phyloP scores from a whole-genome alignment of 2,797 vertebrate genomes.

The Acrossocheilus fasciatus region DNA sequence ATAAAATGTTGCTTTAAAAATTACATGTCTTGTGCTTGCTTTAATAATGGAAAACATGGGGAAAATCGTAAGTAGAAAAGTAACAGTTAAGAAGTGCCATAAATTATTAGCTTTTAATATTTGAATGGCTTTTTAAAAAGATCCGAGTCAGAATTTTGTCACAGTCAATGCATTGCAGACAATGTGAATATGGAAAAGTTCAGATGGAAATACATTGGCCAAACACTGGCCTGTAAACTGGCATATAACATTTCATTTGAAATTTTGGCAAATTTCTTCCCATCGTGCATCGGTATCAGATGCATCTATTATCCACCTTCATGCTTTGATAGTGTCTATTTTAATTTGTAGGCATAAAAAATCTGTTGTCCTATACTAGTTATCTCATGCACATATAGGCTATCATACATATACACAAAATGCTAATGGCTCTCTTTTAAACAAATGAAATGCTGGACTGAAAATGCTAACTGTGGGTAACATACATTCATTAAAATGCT shows the following conservation, averaged over 20 bases:
- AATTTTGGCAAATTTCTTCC: constrained; percentile 36
- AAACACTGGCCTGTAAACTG: constrained; percentile 32
- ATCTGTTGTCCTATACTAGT: constrained; percentile 74
- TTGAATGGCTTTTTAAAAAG: constrained; percentile 16
- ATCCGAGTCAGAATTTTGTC: constrained; percentile 6
- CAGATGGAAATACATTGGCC: background rate
- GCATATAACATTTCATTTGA: constrained; percentile 25
- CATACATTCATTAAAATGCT: constrained; percentile 36
- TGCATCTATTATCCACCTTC: constrained; percentile 13
- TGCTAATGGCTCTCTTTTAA: constrained; percentile 63
- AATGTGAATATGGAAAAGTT: constrained; percentile 2
- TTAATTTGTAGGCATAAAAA: constrained; percentile 63
- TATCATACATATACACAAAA: constrained; percentile 75
- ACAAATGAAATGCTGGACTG: constrained; percentile 69
- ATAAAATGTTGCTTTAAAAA: constrained; percentile 6
- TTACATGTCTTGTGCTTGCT: constrained; percentile 33
- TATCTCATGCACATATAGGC: constrained; percentile 75
- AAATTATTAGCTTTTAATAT: background rate
- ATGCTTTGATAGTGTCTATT: constrained; percentile 25
- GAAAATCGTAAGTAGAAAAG: background rate
- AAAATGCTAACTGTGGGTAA: constrained; percentile 56
- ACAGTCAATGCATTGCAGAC: constrained; percentile 13
- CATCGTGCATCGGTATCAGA: constrained; percentile 2
- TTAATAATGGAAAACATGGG: background rate
- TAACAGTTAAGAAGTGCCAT: background rate